Percentiles rank a stretch among this genome's conserved stretches.
Evolutionary conservation across 2,113 vertebrate species (phyloP).

Genomic region (Balaenoptera acutorostrata): DNA sequence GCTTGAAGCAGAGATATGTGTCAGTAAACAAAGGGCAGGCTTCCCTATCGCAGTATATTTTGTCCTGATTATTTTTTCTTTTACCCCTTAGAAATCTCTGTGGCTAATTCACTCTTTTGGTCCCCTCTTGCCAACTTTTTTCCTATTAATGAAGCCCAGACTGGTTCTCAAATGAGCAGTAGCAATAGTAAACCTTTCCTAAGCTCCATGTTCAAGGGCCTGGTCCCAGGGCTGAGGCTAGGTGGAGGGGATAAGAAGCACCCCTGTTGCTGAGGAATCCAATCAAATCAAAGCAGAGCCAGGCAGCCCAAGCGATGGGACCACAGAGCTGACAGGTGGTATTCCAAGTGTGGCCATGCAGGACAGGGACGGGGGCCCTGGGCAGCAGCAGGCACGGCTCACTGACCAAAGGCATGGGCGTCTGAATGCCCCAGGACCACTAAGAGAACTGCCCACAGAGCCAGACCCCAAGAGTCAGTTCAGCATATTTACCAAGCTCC

Average conservation of each 20-base stretch:
- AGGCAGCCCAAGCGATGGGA: background rate
- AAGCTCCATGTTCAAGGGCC: background rate
- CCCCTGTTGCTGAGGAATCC: background rate
- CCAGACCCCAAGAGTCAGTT: background rate
- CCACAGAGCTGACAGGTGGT: background rate
- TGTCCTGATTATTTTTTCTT: slow-evolving; percentile 27
- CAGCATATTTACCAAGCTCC: background rate
- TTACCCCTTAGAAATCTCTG: background rate
- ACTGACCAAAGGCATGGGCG: background rate
- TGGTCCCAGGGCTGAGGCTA: background rate
- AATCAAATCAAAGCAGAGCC: background rate
- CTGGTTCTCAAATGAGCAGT: background rate
- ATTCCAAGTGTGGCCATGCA: background rate
- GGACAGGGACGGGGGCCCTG: background rate
- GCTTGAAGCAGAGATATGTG: slow-evolving; percentile 54
- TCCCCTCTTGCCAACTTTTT: background rate
- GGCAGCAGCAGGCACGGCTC: background rate
- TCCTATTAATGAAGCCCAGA: background rate
- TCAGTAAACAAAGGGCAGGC: slow-evolving; percentile 69
- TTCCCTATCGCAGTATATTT: slow-evolving; percentile 40
- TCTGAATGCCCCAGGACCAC: background rate
- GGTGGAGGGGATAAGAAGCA: background rate
- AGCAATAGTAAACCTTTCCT: background rate
- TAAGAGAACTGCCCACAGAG: background rate
- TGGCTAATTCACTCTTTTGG: background rate